Conservation (phyloP, 2,888 invertebrate species). For the Andrena dorsata region DNA sequence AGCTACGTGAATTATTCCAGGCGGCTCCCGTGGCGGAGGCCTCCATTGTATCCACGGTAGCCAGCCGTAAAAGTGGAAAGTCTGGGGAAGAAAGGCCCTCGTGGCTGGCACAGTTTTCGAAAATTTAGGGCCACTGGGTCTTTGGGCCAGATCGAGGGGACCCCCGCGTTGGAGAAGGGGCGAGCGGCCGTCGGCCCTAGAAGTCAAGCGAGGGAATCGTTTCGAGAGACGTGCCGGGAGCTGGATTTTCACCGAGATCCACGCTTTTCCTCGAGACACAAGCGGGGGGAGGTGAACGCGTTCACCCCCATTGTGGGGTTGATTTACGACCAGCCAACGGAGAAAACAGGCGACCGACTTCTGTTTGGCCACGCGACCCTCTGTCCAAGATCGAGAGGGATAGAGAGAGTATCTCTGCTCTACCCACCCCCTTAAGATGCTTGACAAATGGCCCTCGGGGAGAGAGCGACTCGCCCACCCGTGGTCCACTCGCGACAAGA, state of each 20-base stretch:
- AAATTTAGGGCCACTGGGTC: slow-evolving; percentile 73
- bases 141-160: slow-evolving; percentile 52
- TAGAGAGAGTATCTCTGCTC: slow-evolving; percentile 28
- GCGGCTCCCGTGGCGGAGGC: slow-evolving; percentile 36
- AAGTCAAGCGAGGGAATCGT: neutral
- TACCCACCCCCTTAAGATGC: slow-evolving; percentile 36
- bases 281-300: slow-evolving; percentile 19
- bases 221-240: neutral
- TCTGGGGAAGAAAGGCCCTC: slow-evolving; percentile 40
- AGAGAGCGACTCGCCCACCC: slow-evolving; percentile 47
- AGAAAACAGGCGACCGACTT: slow-evolving; percentile 55
- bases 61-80: slow-evolving; percentile 69
- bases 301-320: slow-evolving; percentile 13
- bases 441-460: slow-evolving; percentile 56
- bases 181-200: neutral
- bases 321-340: slow-evolving; percentile 43
- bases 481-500: slow-evolving; percentile 56
- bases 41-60: slow-evolving; percentile 29
- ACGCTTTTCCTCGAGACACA: neutral
- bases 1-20: slow-evolving; percentile 26
- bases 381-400: neutral
- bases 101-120: slow-evolving; percentile 66
- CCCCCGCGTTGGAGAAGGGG: neutral
- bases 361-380: slow-evolving; percentile 73
- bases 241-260: slow-evolving; percentile 46